phyloP scores from a whole-genome alignment of 2,888 invertebrate species.

The Tridacna crocea region DNA sequence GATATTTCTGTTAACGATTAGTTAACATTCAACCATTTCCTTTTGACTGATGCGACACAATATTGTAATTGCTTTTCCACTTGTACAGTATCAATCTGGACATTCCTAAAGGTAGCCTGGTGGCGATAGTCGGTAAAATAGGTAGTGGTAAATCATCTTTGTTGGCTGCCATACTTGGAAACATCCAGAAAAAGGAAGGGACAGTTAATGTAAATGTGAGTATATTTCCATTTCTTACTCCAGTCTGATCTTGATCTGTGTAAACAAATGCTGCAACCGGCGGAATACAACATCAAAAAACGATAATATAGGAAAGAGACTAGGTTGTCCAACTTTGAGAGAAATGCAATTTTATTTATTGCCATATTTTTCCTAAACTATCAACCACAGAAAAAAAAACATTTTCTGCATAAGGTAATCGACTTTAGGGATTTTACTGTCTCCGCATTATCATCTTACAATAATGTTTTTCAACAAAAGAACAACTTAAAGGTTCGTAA shows the following conservation, averaged over 20 bases:
- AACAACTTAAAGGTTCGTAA: too few species aligned
- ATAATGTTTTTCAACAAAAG: too few species aligned
- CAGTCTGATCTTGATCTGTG: not conserved
- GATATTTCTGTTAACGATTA: not conserved
- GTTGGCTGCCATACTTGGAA: conserved; percentile 81
- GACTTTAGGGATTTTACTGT: too few species aligned
- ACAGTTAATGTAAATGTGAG: conserved; percentile 76
- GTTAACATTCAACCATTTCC: not conserved
- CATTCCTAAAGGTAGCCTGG: conserved; percentile 88
- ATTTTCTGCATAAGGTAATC: too few species aligned
- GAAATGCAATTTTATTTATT: too few species aligned
- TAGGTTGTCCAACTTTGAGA: too few species aligned
- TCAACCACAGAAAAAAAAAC: too few species aligned
- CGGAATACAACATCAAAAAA: not conserved
- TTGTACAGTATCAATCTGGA: conserved; percentile 90
- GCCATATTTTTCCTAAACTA: too few species aligned
- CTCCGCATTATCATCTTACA: too few species aligned
- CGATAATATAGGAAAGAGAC: not conserved
- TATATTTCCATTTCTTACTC: not conserved
- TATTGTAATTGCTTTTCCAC: conserved; percentile 17
- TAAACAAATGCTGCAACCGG: not conserved
- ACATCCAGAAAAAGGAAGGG: conserved; percentile 80
- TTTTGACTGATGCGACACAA: not conserved
- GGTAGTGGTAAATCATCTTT: conserved; percentile 90
- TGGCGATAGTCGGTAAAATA: conserved; percentile 94